Evolutionary conservation across 2,888 invertebrate species (phyloP), one percentile per base, ranked within the genome.

Genomic region (Brachyopa scutellaris): DNA sequence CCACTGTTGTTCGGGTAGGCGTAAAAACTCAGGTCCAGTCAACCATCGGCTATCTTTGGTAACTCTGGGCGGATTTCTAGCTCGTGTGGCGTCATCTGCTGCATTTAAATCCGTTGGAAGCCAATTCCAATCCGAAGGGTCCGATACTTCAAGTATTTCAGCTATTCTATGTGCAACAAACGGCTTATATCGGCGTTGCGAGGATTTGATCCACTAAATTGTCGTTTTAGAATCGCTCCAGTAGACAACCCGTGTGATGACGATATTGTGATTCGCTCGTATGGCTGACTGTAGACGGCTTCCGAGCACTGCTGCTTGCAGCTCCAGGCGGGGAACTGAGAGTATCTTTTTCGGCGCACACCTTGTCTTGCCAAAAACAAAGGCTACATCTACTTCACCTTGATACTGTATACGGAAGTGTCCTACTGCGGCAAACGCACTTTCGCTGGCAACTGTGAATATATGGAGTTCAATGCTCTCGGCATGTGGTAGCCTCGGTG

Each of bases 371-470:
- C 69, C 70, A 21, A 62, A 26, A 7, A 85, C 33, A 19, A 86
- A 70, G 1, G 69, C 53, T 6, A 72, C 49, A 29, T 73, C 62
- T 6, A 85, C 51, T 1, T 33, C n/a, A 11, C 66, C 62, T 17
- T 73, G 1, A 4, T 2, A 36, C 11, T 23, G 47, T 3, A 64
- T 38, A 15, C 79, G 57, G 26, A 70, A 82, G n/a, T 77, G 84
- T 0, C 76, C 73, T 2, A 79, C 85, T 9, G 84, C 84, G 0
- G 78, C 82, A 42, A 82, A 85, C 6, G 86, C 86, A 19, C 78
- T 59, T 47, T 84, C 80, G 31, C 84, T 78, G 7, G 78, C 79
- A 49, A 79, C 73, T 7, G 66, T 73, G 13, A 85, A 84, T 0
- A 84, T 53, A 8, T 82, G 82, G 6, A 85, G 55, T 21, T 84